phyloP scores from a whole-genome alignment of 2,797 vertebrate genomes.

The Clamator glandarius region DNA sequence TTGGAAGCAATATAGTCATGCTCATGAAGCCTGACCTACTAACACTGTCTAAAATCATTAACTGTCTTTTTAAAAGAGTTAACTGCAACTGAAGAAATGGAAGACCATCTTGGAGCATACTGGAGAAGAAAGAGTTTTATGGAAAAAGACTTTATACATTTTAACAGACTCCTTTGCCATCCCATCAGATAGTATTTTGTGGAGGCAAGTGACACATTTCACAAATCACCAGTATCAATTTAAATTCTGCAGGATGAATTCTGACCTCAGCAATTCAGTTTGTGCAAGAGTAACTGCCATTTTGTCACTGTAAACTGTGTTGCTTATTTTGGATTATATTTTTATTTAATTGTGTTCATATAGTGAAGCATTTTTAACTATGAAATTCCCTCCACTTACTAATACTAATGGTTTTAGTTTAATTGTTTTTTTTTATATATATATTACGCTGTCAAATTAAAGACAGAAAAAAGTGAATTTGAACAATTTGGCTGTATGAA shows the following conservation, averaged over 20 bases:
- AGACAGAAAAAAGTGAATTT: too few relatives aligned
- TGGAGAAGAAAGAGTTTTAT: not conserved
- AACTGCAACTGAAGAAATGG: not conserved
- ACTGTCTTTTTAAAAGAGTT: not conserved
- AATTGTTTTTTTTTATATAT: too few relatives aligned
- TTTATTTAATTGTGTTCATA: too few relatives aligned
- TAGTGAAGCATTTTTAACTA: too few relatives aligned
- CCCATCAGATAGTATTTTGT: not conserved
- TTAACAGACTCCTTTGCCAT: not conserved
- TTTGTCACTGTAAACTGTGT: too few relatives aligned
- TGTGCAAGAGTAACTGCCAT: too few relatives aligned
- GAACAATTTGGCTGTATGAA: too few relatives aligned
- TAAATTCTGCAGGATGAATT: not conserved
- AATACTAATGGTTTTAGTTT: too few relatives aligned
- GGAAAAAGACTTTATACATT: not conserved
- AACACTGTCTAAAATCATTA: not conserved
- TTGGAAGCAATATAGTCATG: not conserved
- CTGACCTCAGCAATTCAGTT: not conserved
- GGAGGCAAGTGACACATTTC: not conserved
- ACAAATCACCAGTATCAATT: not conserved
- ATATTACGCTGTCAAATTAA: too few relatives aligned
- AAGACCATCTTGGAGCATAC: rapidly evolving
- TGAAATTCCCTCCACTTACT: too few relatives aligned
- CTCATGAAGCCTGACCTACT: not conserved
- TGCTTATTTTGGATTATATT: too few relatives aligned